Base-by-base conservation (phyloP, 2,888 invertebrate species). In the Sipha maydis region DNA sequence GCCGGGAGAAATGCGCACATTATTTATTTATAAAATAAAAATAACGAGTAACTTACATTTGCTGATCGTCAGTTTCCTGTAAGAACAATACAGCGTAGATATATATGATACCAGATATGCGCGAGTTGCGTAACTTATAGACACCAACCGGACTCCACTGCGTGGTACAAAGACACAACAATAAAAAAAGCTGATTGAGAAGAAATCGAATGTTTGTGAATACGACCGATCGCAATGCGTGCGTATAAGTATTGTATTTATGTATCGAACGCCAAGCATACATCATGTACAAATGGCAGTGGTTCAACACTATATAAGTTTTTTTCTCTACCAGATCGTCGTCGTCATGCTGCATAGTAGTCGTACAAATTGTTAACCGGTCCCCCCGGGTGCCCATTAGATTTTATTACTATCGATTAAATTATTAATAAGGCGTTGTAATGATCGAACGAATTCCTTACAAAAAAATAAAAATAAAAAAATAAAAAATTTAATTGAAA, bases 341-440 rank as follows among this genome's bases (percentile, higher is more conserved):
- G 82, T 83, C 69, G 82, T 28, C 69, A 69, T 41, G 41, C 41
- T 41, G 41, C 28, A 34, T 28, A 71, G 69, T 28, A 34, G 38
- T 79, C n/a, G 82, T 54, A 83, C 83, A 61, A 76, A 84, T 84
- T 84, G 84, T 61, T 76, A 84, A 84, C 84, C 76, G 83, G 75
- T 75, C 61, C 21, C 21, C 61, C 25, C 83, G 38, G 38, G 75
- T 83, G 54, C 82, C 28, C 61, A 84, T 84, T 84, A 75, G 61
- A 76, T 84, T 84, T 84, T 84, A 84, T 84, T 84, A 14, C 75
- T 11, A 61, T 75, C 73, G 75, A 84, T 84, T 84, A 84, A 84
- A 28, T 84, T 61, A 84, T 75, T 61, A 76, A 84, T 83, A 73
- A 83, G 83, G 83, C 83, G 31, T 83, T 83, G 71, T 73, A 73